phyloP scores from a whole-genome alignment of 2,888 invertebrate species.

The Lycia hirtaria region DNA sequence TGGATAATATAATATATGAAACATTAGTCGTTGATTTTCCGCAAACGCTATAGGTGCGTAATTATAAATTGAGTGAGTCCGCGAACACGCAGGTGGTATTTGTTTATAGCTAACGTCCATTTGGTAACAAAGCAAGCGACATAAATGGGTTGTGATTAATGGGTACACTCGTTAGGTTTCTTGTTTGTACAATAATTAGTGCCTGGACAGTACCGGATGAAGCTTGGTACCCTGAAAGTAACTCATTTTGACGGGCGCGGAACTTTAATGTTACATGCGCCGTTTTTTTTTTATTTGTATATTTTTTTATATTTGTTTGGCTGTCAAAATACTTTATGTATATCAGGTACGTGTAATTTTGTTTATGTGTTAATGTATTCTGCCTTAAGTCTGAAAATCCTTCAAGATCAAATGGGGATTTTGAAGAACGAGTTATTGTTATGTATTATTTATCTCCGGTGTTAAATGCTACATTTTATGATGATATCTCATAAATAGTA shows the following conservation, averaged over 20 bases:
- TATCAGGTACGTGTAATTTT: too few relatives aligned
- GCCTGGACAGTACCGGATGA: conserved; percentile 19
- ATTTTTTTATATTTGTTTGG: too few relatives aligned
- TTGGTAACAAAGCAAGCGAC: conserved; percentile 59
- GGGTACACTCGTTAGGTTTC: conserved; percentile 65
- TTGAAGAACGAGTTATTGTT: too few relatives aligned
- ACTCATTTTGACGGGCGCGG: not conserved
- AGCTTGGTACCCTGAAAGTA: conserved; percentile 37
- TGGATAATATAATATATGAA: too few relatives aligned
- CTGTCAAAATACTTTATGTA: too few relatives aligned
- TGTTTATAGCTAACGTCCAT: conserved; percentile 52
- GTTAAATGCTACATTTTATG: too few relatives aligned
- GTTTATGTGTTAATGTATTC: too few relatives aligned
- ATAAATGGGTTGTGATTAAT: conserved; percentile 65
- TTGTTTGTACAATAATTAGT: conserved; percentile 74
- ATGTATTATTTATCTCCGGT: too few relatives aligned
- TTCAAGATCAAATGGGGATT: too few relatives aligned
- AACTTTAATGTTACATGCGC: not conserved
- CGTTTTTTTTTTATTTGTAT: not conserved
- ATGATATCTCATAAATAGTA: too few relatives aligned
- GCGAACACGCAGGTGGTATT: conserved; percentile 33
- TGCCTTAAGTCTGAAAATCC: too few relatives aligned
- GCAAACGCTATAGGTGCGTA: conserved; percentile 33
- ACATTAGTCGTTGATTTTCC: conserved; percentile 17
- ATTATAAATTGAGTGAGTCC: conserved; percentile 26